Percentiles rank a stretch among this genome's conserved stretches.
phyloP scores from a whole-genome alignment of 2,888 invertebrate species.

The Hermaeophaga mercurialis region DNA sequence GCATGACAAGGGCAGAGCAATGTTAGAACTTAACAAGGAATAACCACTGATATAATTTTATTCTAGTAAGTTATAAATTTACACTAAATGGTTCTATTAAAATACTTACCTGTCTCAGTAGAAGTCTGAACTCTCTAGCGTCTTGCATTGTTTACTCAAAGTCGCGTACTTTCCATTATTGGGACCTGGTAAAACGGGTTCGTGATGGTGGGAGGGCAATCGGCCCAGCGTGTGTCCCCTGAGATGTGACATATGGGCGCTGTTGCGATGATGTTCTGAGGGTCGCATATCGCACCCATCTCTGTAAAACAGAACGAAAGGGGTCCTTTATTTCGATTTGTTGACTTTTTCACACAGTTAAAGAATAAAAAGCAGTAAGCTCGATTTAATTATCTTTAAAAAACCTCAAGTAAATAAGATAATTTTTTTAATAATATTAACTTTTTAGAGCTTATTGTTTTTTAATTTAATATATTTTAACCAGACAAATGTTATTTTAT shows the following conservation, averaged over 20 bases:
- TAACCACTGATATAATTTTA: too few species aligned
- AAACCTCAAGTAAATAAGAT: too few species aligned
- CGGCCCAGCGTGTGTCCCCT: constrained; percentile 71
- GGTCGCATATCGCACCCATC: constrained; percentile 59
- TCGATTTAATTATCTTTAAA: too few species aligned
- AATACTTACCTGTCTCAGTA: constrained; percentile 84
- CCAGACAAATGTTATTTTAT: neutral
- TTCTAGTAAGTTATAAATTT: too few species aligned
- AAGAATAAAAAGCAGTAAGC: neutral
- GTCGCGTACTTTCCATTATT: constrained; percentile 92
- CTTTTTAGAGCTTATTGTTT: too few species aligned
- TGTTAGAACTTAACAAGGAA: too few species aligned
- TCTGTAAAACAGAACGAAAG: constrained; percentile 47
- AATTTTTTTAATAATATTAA: too few species aligned
- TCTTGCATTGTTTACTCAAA: constrained; percentile 95
- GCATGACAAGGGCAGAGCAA: too few species aligned
- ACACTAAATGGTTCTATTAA: too few species aligned
- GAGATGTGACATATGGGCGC: constrained; percentile 56
- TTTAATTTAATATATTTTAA: too few species aligned
- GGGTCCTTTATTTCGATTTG: constrained; percentile 11
- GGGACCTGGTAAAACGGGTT: constrained; percentile 64
- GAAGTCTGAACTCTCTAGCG: constrained; percentile 90
- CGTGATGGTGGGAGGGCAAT: constrained; percentile 66
- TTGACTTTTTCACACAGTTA: neutral
- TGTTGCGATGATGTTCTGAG: constrained; percentile 52